These are phyloP conservation scores for Ctenopoma multispine DNA, from an alignment of 2,797 vertebrate genomes.

Conservation along the genomic window DNA sequence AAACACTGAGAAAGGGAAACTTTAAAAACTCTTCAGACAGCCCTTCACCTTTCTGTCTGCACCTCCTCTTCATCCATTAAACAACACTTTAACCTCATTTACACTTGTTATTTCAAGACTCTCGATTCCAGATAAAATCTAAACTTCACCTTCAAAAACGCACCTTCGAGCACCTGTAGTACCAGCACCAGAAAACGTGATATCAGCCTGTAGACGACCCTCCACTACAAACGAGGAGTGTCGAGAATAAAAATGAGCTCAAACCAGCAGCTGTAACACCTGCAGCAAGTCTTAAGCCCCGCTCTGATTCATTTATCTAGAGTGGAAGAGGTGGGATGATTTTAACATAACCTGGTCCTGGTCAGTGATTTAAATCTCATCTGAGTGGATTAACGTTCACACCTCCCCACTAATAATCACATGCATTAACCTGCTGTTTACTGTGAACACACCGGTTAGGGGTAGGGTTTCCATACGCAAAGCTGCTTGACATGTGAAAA, in stretches of 20 bases:
- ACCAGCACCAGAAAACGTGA: not conserved
- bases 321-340: not conserved
- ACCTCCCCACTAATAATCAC: not conserved
- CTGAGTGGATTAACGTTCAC: not conserved
- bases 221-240: not conserved
- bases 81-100: slow-evolving; percentile 3
- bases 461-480: too few relatives aligned
- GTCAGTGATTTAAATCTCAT: not conserved
- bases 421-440: not conserved
- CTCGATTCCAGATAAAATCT: not conserved
- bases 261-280: too few relatives aligned
- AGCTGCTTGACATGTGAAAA: too few relatives aligned
- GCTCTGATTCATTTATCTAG: too few relatives aligned
- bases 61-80: slow-evolving; percentile 3
- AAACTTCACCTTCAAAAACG: slow-evolving; percentile 2
- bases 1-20: slow-evolving; percentile 1
- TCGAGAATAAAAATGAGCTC: not conserved
- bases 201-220: not conserved
- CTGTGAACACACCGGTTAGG: too few relatives aligned
- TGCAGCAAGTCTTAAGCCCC: too few relatives aligned
- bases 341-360: not conserved
- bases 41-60: not conserved
- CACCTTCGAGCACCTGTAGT: not conserved
- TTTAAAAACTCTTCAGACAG: slow-evolving; percentile 13
- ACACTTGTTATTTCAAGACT: not conserved